A percentile compares a stretch with the other conserved stretches of the same genome.
These are phyloP conservation scores for Notocelia uddmanniana DNA, from an alignment of 2,888 invertebrate genomes.

Conservation along the genomic window DNA sequence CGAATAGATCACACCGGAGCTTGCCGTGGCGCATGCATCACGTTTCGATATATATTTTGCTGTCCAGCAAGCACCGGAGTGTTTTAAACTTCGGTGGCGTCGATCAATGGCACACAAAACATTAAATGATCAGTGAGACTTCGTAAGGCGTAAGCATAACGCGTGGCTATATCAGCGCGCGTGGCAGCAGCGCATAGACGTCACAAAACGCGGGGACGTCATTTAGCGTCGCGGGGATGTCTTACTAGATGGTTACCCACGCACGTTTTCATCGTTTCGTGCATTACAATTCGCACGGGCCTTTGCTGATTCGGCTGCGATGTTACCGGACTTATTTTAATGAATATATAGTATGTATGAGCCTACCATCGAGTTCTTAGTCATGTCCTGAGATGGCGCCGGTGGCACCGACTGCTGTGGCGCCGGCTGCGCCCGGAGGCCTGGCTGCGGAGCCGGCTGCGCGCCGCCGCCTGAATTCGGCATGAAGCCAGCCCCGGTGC, in stretches of 20 bases:
- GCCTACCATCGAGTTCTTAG: slow-evolving; percentile 71
- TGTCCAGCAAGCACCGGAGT: too few species aligned
- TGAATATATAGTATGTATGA: not conserved
- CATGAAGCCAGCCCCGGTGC: slow-evolving; percentile 71
- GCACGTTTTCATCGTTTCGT: not conserved
- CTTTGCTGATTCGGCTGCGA: not conserved
- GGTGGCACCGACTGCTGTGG: slow-evolving; percentile 76
- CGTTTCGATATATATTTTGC: too few species aligned
- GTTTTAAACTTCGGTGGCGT: too few species aligned
- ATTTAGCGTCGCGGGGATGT: too few species aligned
- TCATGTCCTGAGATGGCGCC: slow-evolving; percentile 76
- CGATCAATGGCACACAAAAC: not conserved
- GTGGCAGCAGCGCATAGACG: not conserved
- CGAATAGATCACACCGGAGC: not conserved
- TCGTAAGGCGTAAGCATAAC: not conserved
- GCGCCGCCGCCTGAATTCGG: slow-evolving; percentile 66
- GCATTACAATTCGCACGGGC: not conserved
- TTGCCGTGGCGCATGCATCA: too few species aligned
- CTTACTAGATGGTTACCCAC: too few species aligned
- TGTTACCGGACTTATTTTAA: not conserved
- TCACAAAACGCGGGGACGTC: not conserved
- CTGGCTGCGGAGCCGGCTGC: slow-evolving; percentile 65
- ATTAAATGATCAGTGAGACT: not conserved
- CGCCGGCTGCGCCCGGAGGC: slow-evolving; percentile 70
- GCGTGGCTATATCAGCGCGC: not conserved